Percentiles rank a stretch among this genome's conserved stretches.
Conservation (phyloP, 2,797 vertebrate species). For the Anas bernieri region DNA sequence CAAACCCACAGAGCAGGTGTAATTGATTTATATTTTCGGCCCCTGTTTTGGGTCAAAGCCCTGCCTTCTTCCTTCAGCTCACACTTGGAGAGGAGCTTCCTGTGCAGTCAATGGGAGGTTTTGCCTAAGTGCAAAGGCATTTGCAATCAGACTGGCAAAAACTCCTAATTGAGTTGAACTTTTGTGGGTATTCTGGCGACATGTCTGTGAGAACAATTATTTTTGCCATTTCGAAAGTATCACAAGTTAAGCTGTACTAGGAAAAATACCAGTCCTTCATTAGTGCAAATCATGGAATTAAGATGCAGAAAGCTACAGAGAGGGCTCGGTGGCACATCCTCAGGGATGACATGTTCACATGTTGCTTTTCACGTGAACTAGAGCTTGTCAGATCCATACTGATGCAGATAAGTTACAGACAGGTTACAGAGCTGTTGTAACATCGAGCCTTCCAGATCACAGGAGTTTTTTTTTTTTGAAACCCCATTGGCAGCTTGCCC, state of each 20-base stretch:
- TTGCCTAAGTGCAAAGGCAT: conserved; percentile 42
- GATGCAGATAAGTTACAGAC: conserved; percentile 37
- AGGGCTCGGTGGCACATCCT: conserved; percentile 22
- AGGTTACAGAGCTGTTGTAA: conserved; percentile 24
- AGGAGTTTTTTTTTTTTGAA: not conserved
- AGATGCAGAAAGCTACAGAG: conserved; percentile 38
- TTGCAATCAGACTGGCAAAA: conserved; percentile 52
- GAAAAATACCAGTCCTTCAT: conserved; percentile 71
- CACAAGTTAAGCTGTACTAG: conserved; percentile 62
- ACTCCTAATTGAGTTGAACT: conserved; percentile 57
- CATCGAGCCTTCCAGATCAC: conserved; percentile 7
- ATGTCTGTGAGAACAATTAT: conserved; percentile 62
- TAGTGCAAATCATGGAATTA: conserved; percentile 74
- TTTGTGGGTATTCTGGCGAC: conserved; percentile 37
- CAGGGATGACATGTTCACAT: not conserved
- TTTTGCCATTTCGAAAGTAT: conserved; percentile 68
- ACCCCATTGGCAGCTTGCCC: conserved; percentile 20
- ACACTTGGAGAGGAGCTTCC: not conserved
- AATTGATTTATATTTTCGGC: conserved; percentile 40
- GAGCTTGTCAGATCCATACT: conserved; percentile 48
- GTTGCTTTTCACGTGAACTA: not conserved
- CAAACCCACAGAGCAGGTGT: conserved; percentile 24
- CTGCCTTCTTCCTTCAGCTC: not conserved
- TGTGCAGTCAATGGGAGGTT: not conserved
- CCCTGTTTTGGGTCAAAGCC: conserved; percentile 41